phyloP scores from a whole-genome alignment of 2,113 vertebrate species.

The Paralichthys olivaceus region DNA sequence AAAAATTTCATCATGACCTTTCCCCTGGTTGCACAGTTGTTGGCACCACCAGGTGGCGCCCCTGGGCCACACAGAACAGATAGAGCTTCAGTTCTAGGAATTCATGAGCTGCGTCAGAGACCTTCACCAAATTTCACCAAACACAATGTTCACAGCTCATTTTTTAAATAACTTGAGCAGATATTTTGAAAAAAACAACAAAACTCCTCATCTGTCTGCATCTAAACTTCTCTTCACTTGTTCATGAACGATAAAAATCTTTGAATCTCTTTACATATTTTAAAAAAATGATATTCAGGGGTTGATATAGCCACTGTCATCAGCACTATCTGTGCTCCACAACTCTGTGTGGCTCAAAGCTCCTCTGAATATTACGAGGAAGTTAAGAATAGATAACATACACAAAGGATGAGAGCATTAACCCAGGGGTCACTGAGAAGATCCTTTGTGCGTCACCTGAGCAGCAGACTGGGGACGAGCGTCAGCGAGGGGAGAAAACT shows the following conservation, averaged over 20 bases:
- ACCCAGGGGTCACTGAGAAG: slow-evolving; percentile 22
- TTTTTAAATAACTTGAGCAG: not conserved
- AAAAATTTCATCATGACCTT: slow-evolving; percentile 20
- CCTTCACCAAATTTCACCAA: not conserved
- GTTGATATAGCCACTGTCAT: not conserved
- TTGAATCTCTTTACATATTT: not conserved
- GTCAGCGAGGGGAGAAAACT: slow-evolving; percentile 2
- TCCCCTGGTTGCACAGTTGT: slow-evolving; percentile 4
- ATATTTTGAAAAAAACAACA: not conserved
- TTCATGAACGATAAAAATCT: not conserved
- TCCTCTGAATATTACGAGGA: not conserved
- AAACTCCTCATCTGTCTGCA: not conserved
- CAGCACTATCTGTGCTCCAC: too few relatives aligned
- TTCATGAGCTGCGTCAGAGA: slow-evolving; percentile 29
- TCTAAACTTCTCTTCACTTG: not conserved
- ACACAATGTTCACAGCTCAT: not conserved
- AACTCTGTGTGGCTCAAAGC: not conserved
- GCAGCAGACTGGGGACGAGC: slow-evolving; percentile 5
- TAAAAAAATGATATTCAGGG: slow-evolving; percentile 3
- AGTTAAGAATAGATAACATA: slow-evolving; percentile 44
- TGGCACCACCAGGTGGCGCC: slow-evolving; percentile 56
- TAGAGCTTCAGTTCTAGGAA: slow-evolving; percentile 3
- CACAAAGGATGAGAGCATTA: slow-evolving; percentile 53
- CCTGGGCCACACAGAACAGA: not conserved
- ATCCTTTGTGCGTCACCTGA: slow-evolving; percentile 44